Evolutionary conservation across 2,113 vertebrate genomes (phyloP).

Genomic region (Hymenochirus boettgeri): DNA sequence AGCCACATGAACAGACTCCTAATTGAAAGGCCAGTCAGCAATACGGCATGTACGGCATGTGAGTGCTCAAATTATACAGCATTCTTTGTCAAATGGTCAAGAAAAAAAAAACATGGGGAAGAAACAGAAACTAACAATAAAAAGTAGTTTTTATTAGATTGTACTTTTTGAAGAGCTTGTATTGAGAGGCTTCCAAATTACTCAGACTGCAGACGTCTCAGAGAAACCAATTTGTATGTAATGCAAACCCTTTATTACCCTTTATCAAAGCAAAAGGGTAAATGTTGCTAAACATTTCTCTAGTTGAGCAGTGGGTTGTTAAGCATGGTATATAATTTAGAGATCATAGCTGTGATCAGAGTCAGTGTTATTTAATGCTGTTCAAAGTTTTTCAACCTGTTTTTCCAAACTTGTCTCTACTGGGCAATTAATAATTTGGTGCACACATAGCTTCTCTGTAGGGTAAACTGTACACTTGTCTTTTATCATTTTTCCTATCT

Average conservation of each 20-base stretch:
- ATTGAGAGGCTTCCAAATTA: constrained; percentile 3
- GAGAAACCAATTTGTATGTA: background rate
- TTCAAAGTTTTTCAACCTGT: no score
- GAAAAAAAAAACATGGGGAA: background rate
- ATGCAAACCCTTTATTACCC: background rate
- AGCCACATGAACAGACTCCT: background rate
- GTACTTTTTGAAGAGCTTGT: constrained; percentile 7
- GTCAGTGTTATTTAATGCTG: no score
- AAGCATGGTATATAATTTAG: no score
- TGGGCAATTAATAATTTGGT: no score
- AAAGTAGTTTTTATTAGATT: constrained; percentile 2
- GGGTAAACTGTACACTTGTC: no score
- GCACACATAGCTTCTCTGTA: no score
- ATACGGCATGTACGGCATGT: background rate
- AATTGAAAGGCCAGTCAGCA: background rate
- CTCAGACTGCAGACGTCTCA: background rate
- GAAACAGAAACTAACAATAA: background rate
- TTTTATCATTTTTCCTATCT: no score
- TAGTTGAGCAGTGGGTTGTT: no score
- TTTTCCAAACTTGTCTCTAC: no score
- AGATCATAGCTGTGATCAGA: no score
- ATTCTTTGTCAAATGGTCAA: background rate
- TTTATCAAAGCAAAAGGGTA: no score
- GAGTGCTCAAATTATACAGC: background rate
- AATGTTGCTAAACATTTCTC: no score